Evolutionary conservation across 2,797 vertebrate genomes (phyloP), one percentile per base, ranked within the genome.

Genomic region (Melanotaenia parkinsoni): DNA sequence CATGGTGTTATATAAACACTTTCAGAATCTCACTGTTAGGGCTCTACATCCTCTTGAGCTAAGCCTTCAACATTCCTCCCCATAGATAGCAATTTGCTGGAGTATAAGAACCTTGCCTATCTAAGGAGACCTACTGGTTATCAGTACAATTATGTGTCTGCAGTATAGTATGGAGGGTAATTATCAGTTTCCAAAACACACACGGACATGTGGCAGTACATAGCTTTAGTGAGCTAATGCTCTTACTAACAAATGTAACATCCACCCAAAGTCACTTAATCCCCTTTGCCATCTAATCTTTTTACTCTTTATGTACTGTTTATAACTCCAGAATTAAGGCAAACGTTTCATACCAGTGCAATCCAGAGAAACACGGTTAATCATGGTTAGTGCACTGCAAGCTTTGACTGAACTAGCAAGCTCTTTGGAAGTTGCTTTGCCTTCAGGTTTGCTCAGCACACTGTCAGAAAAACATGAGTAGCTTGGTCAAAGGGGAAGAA

Each of bases 1-100:
- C 77, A 58, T 79, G 71, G 78, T 86, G 84, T 91, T 88, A 79
- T 85, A 71, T 86, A 84, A 86, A 84, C 67, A 77, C 66, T n/a
- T 43, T 32, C 14, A 51, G 58, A 67, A 70, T 79, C 77, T 77
- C 70, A 14, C 43, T 67, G 75, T 80, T 78, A 20, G 79, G 79
- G 45, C 77, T 68, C 45, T 18, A n/a, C 0, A 56, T 86, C 73
- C 76, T 66, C 54, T 32, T 63, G 67, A 69, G 79, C 67, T 40
- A 64, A 63, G 60, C 43, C 40, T 77, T 79, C 67, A 77, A 82
- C 77, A 74, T 60, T 60, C 67, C 59, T 61, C 51, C 43, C 84
- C 83, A 74, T 80, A 84, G 76, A 91, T 87, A 76, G 86, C 37
- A 50, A 71, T 74, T 81, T 65, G 69, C 22, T 67, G n/a, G 37